Conservation (phyloP, 2,888 invertebrate genomes). For the Machimus atricapillus region DNA sequence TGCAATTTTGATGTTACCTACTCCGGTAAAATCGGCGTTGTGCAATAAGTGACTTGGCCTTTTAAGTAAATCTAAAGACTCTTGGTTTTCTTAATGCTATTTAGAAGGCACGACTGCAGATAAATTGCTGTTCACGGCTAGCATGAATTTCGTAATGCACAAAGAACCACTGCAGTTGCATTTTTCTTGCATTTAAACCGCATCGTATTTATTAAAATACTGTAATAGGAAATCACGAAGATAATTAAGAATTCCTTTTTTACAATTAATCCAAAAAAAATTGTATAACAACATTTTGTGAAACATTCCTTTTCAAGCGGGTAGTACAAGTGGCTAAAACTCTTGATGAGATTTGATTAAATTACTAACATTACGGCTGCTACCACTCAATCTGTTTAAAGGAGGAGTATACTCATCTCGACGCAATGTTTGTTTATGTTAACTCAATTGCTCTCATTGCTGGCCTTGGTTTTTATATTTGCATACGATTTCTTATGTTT, state of each 20-base stretch:
- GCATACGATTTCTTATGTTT: background rate
- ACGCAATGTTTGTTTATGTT: background rate
- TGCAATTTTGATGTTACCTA: background rate
- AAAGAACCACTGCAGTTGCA: background rate
- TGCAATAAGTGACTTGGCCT: background rate
- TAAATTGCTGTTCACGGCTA: background rate
- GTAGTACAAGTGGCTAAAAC: background rate
- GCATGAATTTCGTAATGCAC: background rate
- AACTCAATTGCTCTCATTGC: background rate
- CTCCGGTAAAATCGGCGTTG: background rate
- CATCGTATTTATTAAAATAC: background rate
- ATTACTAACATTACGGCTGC: background rate
- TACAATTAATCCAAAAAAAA: background rate
- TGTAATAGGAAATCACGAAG: background rate
- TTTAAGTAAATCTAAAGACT: background rate
- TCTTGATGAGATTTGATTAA: background rate
- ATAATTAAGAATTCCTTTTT: background rate
- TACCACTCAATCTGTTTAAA: background rate
- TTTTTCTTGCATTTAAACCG: background rate
- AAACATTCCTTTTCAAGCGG: background rate
- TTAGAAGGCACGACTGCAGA: background rate
- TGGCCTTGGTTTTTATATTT: background rate
- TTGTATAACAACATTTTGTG: background rate
- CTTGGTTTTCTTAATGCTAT: background rate
- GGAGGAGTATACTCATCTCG: background rate